phyloP scores from a whole-genome alignment of 2,113 vertebrate species.

The Junco hyemalis region DNA sequence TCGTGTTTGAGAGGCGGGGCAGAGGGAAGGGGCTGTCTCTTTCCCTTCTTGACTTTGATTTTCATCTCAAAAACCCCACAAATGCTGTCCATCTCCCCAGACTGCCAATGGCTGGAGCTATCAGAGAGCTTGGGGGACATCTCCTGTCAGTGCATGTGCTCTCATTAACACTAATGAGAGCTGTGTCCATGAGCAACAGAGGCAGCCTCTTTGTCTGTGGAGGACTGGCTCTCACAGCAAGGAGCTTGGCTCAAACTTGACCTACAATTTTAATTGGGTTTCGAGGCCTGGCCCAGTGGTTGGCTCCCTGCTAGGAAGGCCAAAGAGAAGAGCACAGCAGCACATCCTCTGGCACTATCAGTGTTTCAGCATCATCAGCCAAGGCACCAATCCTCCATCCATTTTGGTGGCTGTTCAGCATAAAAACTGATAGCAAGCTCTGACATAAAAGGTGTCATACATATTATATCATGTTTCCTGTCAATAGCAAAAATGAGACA shows the following conservation, averaged over 20 bases:
- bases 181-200: neutral
- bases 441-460: neutral
- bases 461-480: neutral
- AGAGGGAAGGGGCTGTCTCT: neutral
- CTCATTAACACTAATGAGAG: slow-evolving; percentile 52
- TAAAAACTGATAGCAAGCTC: neutral
- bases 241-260: slow-evolving; percentile 35
- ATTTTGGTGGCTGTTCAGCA: neutral
- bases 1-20: neutral
- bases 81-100: neutral
- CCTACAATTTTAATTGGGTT: slow-evolving; percentile 55
- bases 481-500: neutral
- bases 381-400: neutral
- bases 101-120: neutral
- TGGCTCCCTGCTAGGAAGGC: neutral
- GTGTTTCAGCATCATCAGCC: neutral
- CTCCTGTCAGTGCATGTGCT: neutral
- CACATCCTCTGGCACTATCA: neutral
- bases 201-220: slow-evolving; percentile 22
- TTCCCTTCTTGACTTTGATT: neutral
- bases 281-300: neutral
- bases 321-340: neutral
- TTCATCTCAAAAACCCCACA: neutral
- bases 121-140: slow-evolving; percentile 6
- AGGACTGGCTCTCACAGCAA: slow-evolving; percentile 33